phyloP scores from a whole-genome alignment of 2,113 vertebrate species.

The Penelope pileata region DNA sequence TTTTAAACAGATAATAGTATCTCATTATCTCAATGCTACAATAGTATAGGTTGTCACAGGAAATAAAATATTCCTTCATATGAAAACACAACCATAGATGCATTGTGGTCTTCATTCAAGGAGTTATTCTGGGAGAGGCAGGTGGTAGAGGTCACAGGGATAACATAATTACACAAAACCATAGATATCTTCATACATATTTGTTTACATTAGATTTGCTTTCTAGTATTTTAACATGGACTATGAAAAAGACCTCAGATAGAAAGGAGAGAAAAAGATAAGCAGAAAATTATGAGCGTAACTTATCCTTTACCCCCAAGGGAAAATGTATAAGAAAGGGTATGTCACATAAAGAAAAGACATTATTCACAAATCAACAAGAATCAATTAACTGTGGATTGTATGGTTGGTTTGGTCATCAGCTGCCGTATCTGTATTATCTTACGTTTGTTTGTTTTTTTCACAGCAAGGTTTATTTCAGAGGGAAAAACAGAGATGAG shows the following conservation, averaged over 20 bases:
- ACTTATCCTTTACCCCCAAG: not conserved
- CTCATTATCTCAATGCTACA: not conserved
- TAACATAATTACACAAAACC: not conserved
- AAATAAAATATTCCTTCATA: not conserved
- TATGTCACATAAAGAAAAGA: not conserved
- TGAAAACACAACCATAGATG: not conserved
- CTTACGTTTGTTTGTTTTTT: not conserved
- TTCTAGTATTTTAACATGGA: not conserved
- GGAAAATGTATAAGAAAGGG: not conserved
- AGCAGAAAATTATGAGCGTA: not conserved
- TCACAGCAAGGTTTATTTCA: not conserved
- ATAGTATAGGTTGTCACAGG: not conserved
- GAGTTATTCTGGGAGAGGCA: not conserved
- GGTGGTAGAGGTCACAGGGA: not conserved
- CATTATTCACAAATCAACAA: not conserved
- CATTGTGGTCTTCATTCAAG: not conserved
- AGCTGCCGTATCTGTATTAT: not conserved
- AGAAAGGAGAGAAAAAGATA: not conserved
- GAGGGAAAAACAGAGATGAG: not conserved
- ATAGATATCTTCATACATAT: not conserved
- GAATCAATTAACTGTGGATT: not conserved
- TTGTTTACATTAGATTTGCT: not conserved
- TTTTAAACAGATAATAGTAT: slow-evolving; percentile 5
- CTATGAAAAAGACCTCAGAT: not conserved
- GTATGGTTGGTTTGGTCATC: not conserved